Percentiles rank a stretch among this genome's conserved stretches.
Evolutionary conservation across 1,140 invertebrate genomes (phyloP).

Genomic region (Lanistes nyassanus): DNA sequence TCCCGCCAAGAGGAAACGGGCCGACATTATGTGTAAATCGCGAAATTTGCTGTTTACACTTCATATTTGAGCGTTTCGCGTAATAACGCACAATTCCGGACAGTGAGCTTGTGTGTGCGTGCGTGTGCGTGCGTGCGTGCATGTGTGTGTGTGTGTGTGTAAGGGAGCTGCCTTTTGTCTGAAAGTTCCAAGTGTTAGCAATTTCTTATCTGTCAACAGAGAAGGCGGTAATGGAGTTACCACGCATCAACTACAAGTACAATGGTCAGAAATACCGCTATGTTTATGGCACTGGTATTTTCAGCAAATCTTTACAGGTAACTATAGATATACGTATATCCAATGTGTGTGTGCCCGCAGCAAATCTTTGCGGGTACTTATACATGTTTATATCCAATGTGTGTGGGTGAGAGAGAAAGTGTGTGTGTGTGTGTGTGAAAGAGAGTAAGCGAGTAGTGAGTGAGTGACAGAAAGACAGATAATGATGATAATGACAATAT

Average conservation of each 20-base stretch:
- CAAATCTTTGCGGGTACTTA: background rate
- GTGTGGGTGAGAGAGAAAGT: background rate
- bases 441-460: background rate
- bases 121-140: background rate
- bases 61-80: too few species aligned
- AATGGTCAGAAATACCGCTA: constrained; percentile 80
- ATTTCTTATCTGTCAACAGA: background rate
- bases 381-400: background rate
- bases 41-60: too few species aligned
- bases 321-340: too few species aligned
- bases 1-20: too few species aligned
- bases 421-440: background rate
- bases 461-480: too few species aligned
- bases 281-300: constrained; percentile 76
- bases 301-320: background rate
- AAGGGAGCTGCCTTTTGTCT: background rate
- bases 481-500: too few species aligned
- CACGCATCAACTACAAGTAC: constrained; percentile 79
- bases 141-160: background rate
- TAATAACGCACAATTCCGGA: too few species aligned
- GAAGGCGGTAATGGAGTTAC: constrained; percentile 64
- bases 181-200: background rate
- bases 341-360: too few species aligned
- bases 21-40: background rate
- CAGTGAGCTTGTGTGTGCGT: too few species aligned